Evolutionary conservation across 2,113 vertebrate genomes (phyloP).

Genomic region (Pseudonaja textilis): DNA sequence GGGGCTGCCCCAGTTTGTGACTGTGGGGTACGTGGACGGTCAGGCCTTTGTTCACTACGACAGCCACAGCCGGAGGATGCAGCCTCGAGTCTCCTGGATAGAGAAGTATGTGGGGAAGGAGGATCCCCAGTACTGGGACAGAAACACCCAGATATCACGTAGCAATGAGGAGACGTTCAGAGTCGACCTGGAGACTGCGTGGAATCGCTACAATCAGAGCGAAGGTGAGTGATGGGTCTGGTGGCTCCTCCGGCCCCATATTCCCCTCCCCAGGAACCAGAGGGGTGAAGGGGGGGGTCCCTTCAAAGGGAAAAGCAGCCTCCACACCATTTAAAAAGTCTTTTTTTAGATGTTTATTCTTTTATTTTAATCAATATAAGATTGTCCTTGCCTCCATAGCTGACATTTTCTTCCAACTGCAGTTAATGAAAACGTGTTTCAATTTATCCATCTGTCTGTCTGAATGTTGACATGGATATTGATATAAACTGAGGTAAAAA

Average conservation of each 20-base stretch:
- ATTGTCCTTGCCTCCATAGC: background rate
- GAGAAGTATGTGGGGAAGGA: background rate
- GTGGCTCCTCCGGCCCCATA: background rate
- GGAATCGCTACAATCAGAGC: background rate
- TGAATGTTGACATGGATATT: too few relatives aligned
- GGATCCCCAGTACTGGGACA: background rate
- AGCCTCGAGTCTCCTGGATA: background rate
- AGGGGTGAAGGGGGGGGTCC: background rate
- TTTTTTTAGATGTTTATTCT: too few relatives aligned
- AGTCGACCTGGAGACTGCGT: accelerated
- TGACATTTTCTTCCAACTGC: background rate
- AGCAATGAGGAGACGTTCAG: accelerated
- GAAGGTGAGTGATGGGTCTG: background rate
- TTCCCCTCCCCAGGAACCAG: background rate
- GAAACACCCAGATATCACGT: background rate
- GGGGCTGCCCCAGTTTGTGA: too few relatives aligned
- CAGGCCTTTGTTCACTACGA: too few relatives aligned
- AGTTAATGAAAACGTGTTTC: background rate
- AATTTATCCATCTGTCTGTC: too few relatives aligned
- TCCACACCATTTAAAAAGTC: too few relatives aligned
- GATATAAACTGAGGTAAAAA: too few relatives aligned
- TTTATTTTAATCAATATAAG: too few relatives aligned
- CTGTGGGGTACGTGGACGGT: too few relatives aligned
- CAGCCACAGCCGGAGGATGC: accelerated
- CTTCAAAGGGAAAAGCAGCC: too few relatives aligned